These are phyloP conservation scores for Xiphias gladius DNA, from an alignment of 2,113 vertebrate species.

Conservation along the genomic window DNA sequence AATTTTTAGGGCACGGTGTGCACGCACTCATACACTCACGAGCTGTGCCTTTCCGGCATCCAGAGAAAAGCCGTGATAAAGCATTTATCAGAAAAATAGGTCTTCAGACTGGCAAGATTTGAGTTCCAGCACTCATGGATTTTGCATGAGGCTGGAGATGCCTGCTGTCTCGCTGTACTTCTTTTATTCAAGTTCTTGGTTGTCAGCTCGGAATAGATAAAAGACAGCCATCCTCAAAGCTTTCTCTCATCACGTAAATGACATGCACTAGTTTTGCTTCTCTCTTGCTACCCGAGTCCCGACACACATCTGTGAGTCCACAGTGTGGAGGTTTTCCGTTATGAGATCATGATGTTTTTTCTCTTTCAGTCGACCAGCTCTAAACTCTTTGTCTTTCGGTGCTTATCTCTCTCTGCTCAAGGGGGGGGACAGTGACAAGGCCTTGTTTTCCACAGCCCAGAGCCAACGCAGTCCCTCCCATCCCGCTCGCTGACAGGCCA, in stretches of 20 bases:
- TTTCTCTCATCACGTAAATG: slow-evolving; percentile 70
- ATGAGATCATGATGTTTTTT: slow-evolving; percentile 66
- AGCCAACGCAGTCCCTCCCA: slow-evolving; percentile 58
- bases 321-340: slow-evolving; percentile 62
- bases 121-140: slow-evolving; percentile 60
- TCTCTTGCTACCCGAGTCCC: slow-evolving; percentile 43
- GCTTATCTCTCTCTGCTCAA: slow-evolving; percentile 60
- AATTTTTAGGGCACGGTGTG: slow-evolving; percentile 37
- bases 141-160: slow-evolving; percentile 70
- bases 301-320: slow-evolving; percentile 67
- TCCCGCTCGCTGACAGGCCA: slow-evolving; percentile 58
- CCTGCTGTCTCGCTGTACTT: slow-evolving; percentile 62
- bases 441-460: slow-evolving; percentile 70
- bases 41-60: background rate
- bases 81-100: slow-evolving; percentile 60
- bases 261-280: slow-evolving; percentile 61
- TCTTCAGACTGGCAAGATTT: slow-evolving; percentile 54
- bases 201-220: slow-evolving; percentile 75
- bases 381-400: slow-evolving; percentile 60
- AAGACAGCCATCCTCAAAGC: slow-evolving; percentile 77
- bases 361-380: slow-evolving; percentile 14
- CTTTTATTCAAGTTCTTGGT: slow-evolving; percentile 67
- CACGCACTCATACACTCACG: background rate
- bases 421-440: slow-evolving; percentile 46
- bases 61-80: slow-evolving; percentile 46